phyloP scores from a whole-genome alignment of 2,113 vertebrate genomes.

The Callospermophilus lateralis region DNA sequence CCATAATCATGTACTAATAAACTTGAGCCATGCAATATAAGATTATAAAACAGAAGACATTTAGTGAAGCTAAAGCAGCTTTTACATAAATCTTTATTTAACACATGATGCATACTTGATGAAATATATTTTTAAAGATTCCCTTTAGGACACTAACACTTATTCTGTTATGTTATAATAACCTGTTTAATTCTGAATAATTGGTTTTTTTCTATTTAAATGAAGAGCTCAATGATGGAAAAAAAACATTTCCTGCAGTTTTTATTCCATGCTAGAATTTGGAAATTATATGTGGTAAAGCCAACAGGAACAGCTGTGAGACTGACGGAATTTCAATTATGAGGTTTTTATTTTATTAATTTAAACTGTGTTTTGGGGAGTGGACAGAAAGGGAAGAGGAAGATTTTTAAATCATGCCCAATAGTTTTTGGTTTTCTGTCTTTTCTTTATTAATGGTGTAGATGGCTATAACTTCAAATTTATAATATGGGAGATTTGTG shows the following conservation, averaged over 20 bases:
- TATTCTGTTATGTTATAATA: conserved; percentile 14
- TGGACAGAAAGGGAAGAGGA: conserved; percentile 1
- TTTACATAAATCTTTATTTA: background rate
- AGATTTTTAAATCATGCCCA: conserved; percentile 48
- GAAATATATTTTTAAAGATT: conserved; percentile 17
- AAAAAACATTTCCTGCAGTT: background rate
- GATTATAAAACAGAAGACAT: background rate
- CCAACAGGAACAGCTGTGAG: background rate
- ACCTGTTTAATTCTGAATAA: conserved; percentile 52
- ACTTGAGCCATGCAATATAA: conserved; percentile 22
- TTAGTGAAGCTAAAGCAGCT: conserved; percentile 48
- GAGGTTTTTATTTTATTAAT: conserved; percentile 6
- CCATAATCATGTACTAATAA: background rate
- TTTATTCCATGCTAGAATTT: conserved; percentile 57
- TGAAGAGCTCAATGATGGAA: background rate
- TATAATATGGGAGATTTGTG: conserved; percentile 39
- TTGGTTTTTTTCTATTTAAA: conserved; percentile 30
- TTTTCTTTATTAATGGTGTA: conserved; percentile 9
- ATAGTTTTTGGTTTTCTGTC: conserved; percentile 28
- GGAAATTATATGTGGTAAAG: conserved; percentile 33
- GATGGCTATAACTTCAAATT: conserved; percentile 37
- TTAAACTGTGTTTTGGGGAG: conserved; percentile 7
- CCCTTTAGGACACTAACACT: background rate
- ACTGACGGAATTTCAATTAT: conserved; percentile 19
- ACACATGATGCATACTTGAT: background rate